Conservation (phyloP, 2,888 invertebrate genomes). For the Tetanocera ferruginea region DNA sequence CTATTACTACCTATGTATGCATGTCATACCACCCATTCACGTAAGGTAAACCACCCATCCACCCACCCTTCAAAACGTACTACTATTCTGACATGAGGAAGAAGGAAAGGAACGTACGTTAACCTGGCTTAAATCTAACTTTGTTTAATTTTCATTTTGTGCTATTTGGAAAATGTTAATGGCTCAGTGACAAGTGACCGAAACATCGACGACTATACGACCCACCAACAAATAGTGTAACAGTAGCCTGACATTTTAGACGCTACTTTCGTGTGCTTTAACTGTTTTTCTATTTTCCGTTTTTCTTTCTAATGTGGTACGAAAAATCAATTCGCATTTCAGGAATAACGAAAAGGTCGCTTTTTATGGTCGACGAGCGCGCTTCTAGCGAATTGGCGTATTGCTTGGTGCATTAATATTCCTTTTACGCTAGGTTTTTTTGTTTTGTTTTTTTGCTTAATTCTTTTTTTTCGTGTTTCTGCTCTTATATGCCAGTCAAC, state of each 20-base stretch:
- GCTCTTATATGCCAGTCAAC: neutral
- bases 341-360: neutral
- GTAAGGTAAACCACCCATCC: neutral
- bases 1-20: neutral
- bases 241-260: neutral
- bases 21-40: neutral
- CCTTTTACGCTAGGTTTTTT: neutral
- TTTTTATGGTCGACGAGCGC: neutral
- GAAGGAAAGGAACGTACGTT: neutral
- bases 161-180: constrained; percentile 21
- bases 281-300: neutral
- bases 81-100: neutral
- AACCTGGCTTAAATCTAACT: constrained; percentile 2
- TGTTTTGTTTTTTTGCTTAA: neutral
- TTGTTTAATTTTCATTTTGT: constrained; percentile 22
- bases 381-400: neutral
- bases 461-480: neutral
- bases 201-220: neutral
- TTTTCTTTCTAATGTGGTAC: neutral
- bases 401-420: constrained; percentile 17
- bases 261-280: no score
- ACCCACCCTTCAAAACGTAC: neutral
- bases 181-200: neutral
- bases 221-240: neutral
- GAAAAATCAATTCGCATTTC: neutral